Percentiles rank a stretch among this genome's conserved stretches.
Conservation (phyloP, 2,888 invertebrate species). For the Thera britannica region DNA sequence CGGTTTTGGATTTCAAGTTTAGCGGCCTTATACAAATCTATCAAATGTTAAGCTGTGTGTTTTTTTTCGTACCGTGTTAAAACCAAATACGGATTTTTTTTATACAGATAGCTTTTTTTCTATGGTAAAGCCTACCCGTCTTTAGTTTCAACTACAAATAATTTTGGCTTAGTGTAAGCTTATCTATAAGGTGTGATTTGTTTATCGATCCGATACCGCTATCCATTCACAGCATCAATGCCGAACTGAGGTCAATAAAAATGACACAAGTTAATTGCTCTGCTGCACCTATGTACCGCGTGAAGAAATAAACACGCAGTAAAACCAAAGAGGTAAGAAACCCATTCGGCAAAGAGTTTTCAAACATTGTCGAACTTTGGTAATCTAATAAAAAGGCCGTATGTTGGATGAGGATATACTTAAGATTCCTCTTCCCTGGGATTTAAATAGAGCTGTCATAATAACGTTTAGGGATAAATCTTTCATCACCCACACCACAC, state of each 20-base stretch:
- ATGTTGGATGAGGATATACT: slow-evolving; percentile 53
- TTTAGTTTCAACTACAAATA: too few relatives aligned
- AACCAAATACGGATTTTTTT: too few relatives aligned
- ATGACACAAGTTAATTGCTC: slow-evolving; percentile 68
- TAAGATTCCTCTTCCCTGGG: too few relatives aligned
- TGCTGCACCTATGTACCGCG: slow-evolving; percentile 73
- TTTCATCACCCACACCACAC: too few relatives aligned
- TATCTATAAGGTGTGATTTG: not conserved
- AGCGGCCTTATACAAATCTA: too few relatives aligned
- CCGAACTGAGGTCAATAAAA: slow-evolving; percentile 19
- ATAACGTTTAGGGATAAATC: too few relatives aligned
- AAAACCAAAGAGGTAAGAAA: not conserved
- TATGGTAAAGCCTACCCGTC: too few relatives aligned
- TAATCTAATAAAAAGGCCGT: slow-evolving; percentile 70
- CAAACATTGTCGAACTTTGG: slow-evolving; percentile 71
- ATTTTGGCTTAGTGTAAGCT: not conserved
- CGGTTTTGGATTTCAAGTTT: too few relatives aligned
- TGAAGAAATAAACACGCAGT: slow-evolving; percentile 68
- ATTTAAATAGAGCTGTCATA: not conserved
- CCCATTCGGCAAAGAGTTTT: too few relatives aligned
- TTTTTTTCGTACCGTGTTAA: too few relatives aligned
- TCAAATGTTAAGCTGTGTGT: too few relatives aligned
- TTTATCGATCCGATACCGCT: not conserved
- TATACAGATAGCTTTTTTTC: too few relatives aligned
- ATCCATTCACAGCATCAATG: slow-evolving; percentile 7